Base-by-base conservation (phyloP, 2,888 invertebrate genomes). In the Gibbula magus region DNA sequence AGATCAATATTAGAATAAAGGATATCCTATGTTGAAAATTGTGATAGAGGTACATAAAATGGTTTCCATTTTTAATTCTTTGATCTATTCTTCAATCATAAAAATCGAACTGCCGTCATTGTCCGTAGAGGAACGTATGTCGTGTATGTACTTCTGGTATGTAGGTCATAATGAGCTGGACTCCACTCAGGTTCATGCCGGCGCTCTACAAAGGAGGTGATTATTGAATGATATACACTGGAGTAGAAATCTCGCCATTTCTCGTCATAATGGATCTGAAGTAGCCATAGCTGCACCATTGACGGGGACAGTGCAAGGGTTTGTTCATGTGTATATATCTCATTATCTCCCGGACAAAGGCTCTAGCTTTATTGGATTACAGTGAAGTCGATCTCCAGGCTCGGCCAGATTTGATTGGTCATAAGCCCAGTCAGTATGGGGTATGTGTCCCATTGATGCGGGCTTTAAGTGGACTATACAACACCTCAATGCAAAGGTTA, bases 141-240 rank as follows among this genome's bases (percentile, higher is more conserved):
- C 29, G 25, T 61, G 25, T 29, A 61, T 61, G 25, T 29, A 25
- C 29, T 61, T 61, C 29, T 25, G 18, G 25, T 25, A 61, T 29
- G 29, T 8, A 29, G 29, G 61, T 10, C 61, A 4, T 25, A 61
- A 29, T 25, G 25, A 22, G 8, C 18, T n/a, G 8, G 35, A 32
- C 35, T 18, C 10, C 70, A 25, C n/a, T 13, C 39, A 4, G 18
- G 35, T 10, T 70, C 39, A 70, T 20, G 70, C n/a, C 39, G 32
- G 39, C 16, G n/a, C 7, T 18, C 29, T 5, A 39, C 70, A 70
- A 70, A 70, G 70, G 70, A 16, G 35, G 70, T 20, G 10, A 13
- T 39, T n/a, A 70, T 29, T 70, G 70, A 70, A 70, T 18, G 70
- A 70, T 20, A 70, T 39, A 70, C 70, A 70, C 16, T 70, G 35